Evolutionary conservation across 2,888 invertebrate species (phyloP), one percentile per base, ranked within the genome.

Genomic region (Orthosia gracilis): DNA sequence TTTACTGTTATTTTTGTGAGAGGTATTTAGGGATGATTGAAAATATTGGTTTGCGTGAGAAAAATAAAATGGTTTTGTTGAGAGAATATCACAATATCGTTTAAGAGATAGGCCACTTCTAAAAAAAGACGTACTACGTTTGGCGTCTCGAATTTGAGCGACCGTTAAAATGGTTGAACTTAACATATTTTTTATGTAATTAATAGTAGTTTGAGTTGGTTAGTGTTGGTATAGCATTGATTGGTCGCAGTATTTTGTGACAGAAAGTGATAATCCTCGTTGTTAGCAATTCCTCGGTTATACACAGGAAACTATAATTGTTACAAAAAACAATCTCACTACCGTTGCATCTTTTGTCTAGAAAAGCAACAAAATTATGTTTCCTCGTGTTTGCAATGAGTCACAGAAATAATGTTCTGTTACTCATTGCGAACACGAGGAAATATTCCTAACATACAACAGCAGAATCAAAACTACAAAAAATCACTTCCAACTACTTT

Each of bases 11-110:
- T 40, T 50, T 47, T 45, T 71, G 23, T 71, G 3, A 49, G 13
- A 55, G 50, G 17, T 54, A 26, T 63, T 71, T 58, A 58, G 9
- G 23, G 63, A 63, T 47, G 13, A 78, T 76, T 63, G 71, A 69
- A 74, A 76, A 58, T 58, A 76, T 50, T 40, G 49, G 11, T 76
- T 69, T 54, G 15, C 55, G 23, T 45, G 9, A 13, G 11, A 50
- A 45, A 65, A 61, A 31, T 59, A 57, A 45, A 45, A 49, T 12
- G 21, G 15, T 58, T 76, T 50, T 47, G 17, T 66, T 52, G 18
- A 3, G 18, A 13, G 15, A 75, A 55, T 55, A 18, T 63, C 23
- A 62, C n/a, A 75, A 63, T 52, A 40, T 26, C 18, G 3, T 45
- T 45, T 45, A 17, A 31, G 12, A 45, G 15, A 40, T 15, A 17